Base-by-base conservation (phyloP, 2,113 vertebrate genomes). In the Sturnira hondurensis region DNA sequence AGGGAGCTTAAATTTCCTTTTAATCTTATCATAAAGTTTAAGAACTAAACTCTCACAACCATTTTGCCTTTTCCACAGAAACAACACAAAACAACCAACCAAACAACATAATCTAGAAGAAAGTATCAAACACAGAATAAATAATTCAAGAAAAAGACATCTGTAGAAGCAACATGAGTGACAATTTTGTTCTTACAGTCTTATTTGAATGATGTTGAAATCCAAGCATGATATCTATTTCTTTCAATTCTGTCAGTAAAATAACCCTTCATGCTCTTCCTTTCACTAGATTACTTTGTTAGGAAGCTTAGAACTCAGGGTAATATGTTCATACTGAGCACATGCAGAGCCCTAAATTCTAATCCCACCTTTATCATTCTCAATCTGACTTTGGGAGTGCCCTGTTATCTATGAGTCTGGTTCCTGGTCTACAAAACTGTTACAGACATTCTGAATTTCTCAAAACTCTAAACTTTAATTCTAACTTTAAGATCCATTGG, bases 131-230 rank as follows among this genome's bases (percentile, higher is more conserved):
- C 14, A 88, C 17, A 77, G 4, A 87, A 20, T 76, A 76, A 20
- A 20, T 43, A 78, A 63, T 33, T 56, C 41, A 47, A 73, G 38
- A 31, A 86, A 43, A 63, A 90, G n/a, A 78, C 7, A 91, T 31
- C 15, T 73, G 36, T 3, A 88, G 14, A 89, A 86, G 13, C 31
- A 81, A 33, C 41, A 86, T 28, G 38, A 91, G 54, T 52, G 31
- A 86, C 33, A 82, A 85, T 52, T 3, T 28, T 88, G 28, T 50
- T 93, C 36, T 58, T 58, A 56, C 41, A 71, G 6, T 83, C 28
- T 54, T 87, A 83, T 24, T 67, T 86, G 33, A 77, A 93, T 89
- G 47, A 93, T 36, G 63, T 7, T 67, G 65, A 96, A 92, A 90
- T 56, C 43, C 45, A 86, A 73, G 31, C 28, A 45, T 54, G 17